Conservation (phyloP, 2,888 invertebrate genomes). For the Rhamphomyia laevipes region DNA sequence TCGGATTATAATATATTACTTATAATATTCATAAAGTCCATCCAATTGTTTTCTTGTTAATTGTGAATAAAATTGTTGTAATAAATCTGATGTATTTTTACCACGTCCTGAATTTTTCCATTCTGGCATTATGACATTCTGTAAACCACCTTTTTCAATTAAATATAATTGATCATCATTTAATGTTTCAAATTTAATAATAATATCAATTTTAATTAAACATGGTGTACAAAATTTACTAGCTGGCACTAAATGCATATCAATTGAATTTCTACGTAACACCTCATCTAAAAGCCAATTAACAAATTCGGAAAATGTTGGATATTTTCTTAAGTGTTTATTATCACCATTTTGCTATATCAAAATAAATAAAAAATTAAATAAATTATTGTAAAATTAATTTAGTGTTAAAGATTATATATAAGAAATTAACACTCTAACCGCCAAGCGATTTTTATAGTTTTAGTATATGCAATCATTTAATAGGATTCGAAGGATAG, state of each 20-base stretch:
- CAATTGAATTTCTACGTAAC: conserved; percentile 44
- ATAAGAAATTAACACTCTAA: too few species aligned
- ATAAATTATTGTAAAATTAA: too few species aligned
- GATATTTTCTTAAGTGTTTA: conserved; percentile 46
- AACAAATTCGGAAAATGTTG: conserved; percentile 72
- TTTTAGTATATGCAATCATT: too few species aligned
- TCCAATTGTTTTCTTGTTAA: conserved; percentile 61
- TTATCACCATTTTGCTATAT: conserved; percentile 11
- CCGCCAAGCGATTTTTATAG: too few species aligned
- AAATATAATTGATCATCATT: conserved; percentile 73
- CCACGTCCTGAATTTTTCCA: conserved; percentile 75
- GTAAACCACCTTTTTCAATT: conserved; percentile 62
- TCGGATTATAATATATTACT: conserved; percentile 42
- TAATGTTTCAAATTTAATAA: conserved; percentile 72
- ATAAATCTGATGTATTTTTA: conserved; percentile 57
- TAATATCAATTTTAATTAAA: conserved; percentile 67
- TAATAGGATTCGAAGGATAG: too few species aligned
- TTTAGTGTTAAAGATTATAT: too few species aligned
- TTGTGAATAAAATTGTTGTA: conserved; percentile 64
- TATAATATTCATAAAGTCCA: conserved; percentile 68
- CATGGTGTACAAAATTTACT: conserved; percentile 77
- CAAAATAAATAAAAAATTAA: too few species aligned
- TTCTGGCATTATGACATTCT: conserved; percentile 65
- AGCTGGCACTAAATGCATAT: conserved; percentile 84
- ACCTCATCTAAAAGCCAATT: conserved; percentile 63